Conservation (phyloP, 2,888 invertebrate genomes). For the Heliconius cydno region DNA sequence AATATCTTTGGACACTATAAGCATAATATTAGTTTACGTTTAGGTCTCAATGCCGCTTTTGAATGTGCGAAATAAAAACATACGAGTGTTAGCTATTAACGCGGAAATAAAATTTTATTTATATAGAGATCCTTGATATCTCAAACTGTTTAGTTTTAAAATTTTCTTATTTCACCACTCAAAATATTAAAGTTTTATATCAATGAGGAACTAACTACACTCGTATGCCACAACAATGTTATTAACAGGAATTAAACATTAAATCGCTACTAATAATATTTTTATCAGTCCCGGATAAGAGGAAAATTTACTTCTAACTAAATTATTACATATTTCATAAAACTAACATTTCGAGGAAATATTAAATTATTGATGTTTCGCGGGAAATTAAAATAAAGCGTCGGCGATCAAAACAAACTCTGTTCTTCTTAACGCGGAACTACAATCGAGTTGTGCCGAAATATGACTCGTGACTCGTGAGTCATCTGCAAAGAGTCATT, state of each 20-base stretch:
- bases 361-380: constrained; percentile 32
- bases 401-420: constrained; percentile 32
- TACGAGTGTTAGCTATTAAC: constrained; percentile 24
- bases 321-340: constrained; percentile 35
- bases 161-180: neutral
- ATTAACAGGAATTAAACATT: constrained; percentile 1
- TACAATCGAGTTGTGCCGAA: constrained; percentile 39
- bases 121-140: constrained; percentile 34
- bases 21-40: constrained; percentile 29
- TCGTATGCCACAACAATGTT: too few relatives aligned
- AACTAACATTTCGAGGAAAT: constrained; percentile 36
- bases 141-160: constrained; percentile 26
- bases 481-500: constrained; percentile 43
- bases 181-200: constrained; percentile 6
- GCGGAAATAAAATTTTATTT: constrained; percentile 40
- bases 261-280: constrained; percentile 20
- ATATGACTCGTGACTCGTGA: constrained; percentile 46
- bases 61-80: constrained; percentile 29
- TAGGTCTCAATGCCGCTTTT: constrained; percentile 35
- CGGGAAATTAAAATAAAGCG: constrained; percentile 24
- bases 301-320: constrained; percentile 28
- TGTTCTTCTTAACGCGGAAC: constrained; percentile 25
- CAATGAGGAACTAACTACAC: neutral
- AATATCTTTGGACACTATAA: constrained; percentile 23
- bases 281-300: constrained; percentile 18